These are phyloP conservation scores for Pempheris klunzingeri DNA, from an alignment of 2,797 vertebrate genomes.

Conservation along the genomic window DNA sequence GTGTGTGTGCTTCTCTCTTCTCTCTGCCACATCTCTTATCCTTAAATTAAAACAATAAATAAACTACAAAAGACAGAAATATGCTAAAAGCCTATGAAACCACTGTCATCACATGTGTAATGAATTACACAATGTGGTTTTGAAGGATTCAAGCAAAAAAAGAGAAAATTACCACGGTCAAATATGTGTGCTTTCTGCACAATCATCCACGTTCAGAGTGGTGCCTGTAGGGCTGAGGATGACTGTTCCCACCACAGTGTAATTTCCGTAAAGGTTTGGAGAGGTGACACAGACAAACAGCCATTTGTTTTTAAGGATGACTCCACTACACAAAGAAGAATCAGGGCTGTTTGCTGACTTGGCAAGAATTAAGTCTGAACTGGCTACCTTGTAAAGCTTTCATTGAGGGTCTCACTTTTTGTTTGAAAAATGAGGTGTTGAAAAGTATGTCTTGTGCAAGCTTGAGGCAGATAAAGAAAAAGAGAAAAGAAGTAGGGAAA, in stretches of 20 bases:
- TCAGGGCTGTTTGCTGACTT: conserved; percentile 34
- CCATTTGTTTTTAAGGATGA: conserved; percentile 29
- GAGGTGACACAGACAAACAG: conserved; percentile 38
- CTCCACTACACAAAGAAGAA: not conserved
- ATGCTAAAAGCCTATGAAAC: not conserved
- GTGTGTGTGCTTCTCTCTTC: not conserved
- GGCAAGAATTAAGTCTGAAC: conserved; percentile 18
- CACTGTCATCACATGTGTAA: not conserved
- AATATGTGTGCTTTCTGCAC: conserved; percentile 11
- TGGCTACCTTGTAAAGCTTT: conserved; percentile 9
- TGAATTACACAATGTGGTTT: conserved; percentile 5
- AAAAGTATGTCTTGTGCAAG: conserved; percentile 2
- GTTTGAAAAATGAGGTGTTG: conserved; percentile 16
- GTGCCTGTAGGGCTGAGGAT: conserved; percentile 23
- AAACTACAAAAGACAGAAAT: conserved; percentile 3
- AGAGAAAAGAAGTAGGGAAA: not conserved
- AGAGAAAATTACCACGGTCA: conserved; percentile 17
- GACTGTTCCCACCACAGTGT: conserved; percentile 27
- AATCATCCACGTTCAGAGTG: conserved; percentile 8
- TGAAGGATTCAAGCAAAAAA: not conserved
- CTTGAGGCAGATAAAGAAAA: not conserved
- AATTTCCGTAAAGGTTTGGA: conserved; percentile 33
- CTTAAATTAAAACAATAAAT: conserved; percentile 8
- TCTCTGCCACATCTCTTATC: not conserved
- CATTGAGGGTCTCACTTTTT: not conserved